These are phyloP conservation scores for Amazona finschi DNA, from an alignment of 2,797 vertebrate species.

Conservation along the genomic window DNA sequence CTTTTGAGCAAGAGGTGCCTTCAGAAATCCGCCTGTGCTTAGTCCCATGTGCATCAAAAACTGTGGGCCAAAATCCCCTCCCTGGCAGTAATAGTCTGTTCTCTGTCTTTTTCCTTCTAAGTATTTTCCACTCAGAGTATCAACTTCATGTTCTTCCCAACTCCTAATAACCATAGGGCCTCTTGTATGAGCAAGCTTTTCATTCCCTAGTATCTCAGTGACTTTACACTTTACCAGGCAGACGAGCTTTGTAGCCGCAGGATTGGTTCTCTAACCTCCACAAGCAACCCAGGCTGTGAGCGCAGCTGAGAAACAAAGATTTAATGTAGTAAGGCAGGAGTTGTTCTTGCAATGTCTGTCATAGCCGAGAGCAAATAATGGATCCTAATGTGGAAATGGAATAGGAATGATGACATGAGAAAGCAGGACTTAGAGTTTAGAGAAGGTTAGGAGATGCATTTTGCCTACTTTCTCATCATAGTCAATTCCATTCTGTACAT, in stretches of 20 bases:
- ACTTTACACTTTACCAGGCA: not conserved
- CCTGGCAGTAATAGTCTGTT: not conserved
- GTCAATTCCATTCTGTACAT: not conserved
- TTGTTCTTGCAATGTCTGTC: not conserved
- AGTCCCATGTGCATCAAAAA: not conserved
- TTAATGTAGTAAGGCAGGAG: not conserved
- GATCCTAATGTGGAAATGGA: not conserved
- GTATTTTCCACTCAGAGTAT: not conserved
- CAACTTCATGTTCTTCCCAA: not conserved
- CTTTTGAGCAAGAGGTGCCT: not conserved
- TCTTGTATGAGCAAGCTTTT: not conserved
- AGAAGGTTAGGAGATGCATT: not conserved
- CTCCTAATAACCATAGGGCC: not conserved
- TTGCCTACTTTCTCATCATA: not conserved
- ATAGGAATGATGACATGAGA: not conserved
- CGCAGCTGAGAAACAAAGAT: not conserved
- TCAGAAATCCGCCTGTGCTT: not conserved
- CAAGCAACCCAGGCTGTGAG: not conserved
- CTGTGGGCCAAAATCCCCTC: not conserved
- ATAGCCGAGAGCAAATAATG: not conserved
- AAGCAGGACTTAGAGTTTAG: not conserved
- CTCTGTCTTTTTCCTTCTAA: not conserved
- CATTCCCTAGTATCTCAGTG: not conserved
- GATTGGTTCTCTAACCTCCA: not conserved
- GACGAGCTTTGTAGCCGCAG: not conserved